Percentiles rank a stretch among this genome's conserved stretches.
Evolutionary conservation across 2,888 invertebrate genomes (phyloP).

Genomic region (Oligia fasciuncula): DNA sequence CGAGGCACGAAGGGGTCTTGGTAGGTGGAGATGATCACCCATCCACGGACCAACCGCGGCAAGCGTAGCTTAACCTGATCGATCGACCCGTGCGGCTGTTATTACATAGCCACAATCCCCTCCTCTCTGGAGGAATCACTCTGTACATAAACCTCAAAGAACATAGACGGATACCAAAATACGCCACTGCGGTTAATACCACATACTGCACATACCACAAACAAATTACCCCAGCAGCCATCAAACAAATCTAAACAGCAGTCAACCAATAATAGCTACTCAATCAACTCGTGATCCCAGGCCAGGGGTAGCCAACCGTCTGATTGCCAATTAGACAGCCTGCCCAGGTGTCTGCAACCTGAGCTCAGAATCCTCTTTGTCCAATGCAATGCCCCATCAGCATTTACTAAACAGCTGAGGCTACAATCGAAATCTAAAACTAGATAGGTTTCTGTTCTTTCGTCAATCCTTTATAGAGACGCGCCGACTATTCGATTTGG

Average conservation of each 20-base stretch:
- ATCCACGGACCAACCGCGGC: no score
- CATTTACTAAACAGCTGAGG: slow-evolving; percentile 70
- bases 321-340: slow-evolving; percentile 79
- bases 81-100: no score
- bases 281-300: slow-evolving; percentile 52
- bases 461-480: not conserved
- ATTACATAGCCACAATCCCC: no score
- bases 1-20: no score
- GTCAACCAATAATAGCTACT: slow-evolving; percentile 51
- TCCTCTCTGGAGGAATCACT: not conserved
- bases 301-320: slow-evolving; percentile 73
- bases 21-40: no score
- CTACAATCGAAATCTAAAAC: slow-evolving; percentile 67
- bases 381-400: slow-evolving; percentile 71
- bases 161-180: not conserved
- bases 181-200: not conserved
- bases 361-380: slow-evolving; percentile 68
- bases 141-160: not conserved
- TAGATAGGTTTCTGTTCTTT: slow-evolving; percentile 54
- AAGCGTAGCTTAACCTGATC: no score
- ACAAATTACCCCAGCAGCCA: slow-evolving; percentile 6
- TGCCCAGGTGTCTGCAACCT: slow-evolving; percentile 72
- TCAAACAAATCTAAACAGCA: slow-evolving; percentile 36
- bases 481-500: not conserved
- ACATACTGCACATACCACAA: not conserved